phyloP scores from a whole-genome alignment of 1,140 invertebrate genomes.

The Neodiprion virginianus region DNA sequence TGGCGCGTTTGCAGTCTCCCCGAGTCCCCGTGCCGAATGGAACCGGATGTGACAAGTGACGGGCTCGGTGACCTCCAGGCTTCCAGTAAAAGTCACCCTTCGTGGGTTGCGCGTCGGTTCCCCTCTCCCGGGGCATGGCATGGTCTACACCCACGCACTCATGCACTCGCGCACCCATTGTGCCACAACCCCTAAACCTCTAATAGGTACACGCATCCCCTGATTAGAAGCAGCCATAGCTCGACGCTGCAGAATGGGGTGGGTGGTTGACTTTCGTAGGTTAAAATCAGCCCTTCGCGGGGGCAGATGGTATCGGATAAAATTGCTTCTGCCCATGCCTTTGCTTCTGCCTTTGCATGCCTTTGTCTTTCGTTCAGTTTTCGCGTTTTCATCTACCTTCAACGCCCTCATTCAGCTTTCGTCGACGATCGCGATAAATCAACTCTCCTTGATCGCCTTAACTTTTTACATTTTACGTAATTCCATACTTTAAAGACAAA shows the following conservation, averaged over 20 bases:
- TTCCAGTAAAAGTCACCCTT: slow-evolving; percentile 39
- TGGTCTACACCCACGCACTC: slow-evolving; percentile 53
- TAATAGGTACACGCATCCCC: slow-evolving; percentile 59
- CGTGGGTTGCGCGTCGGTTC: slow-evolving; percentile 24
- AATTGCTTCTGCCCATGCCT: slow-evolving; percentile 6
- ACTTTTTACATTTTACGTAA: too few relatives aligned
- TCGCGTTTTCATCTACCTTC: neutral
- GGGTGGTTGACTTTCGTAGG: slow-evolving; percentile 2
- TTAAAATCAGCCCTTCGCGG: neutral
- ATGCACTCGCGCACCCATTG: neutral
- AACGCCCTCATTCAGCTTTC: neutral
- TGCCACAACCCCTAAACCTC: slow-evolving; percentile 22
- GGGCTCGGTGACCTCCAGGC: slow-evolving; percentile 26
- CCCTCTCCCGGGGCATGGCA: slow-evolving; percentile 34
- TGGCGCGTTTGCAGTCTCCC: too few relatives aligned
- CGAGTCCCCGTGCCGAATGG: neutral
- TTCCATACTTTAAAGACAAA: too few relatives aligned
- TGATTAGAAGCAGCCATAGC: slow-evolving; percentile 52
- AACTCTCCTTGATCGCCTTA: too few relatives aligned
- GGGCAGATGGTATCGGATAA: slow-evolving; percentile 1
- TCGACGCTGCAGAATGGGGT: neutral
- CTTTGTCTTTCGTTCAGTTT: neutral
- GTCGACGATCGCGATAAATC: neutral
- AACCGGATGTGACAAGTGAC: slow-evolving; percentile 56
- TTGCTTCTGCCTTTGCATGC: neutral